Evolutionary conservation across 2,797 vertebrate genomes (phyloP).

Genomic region (Todus mexicanus): DNA sequence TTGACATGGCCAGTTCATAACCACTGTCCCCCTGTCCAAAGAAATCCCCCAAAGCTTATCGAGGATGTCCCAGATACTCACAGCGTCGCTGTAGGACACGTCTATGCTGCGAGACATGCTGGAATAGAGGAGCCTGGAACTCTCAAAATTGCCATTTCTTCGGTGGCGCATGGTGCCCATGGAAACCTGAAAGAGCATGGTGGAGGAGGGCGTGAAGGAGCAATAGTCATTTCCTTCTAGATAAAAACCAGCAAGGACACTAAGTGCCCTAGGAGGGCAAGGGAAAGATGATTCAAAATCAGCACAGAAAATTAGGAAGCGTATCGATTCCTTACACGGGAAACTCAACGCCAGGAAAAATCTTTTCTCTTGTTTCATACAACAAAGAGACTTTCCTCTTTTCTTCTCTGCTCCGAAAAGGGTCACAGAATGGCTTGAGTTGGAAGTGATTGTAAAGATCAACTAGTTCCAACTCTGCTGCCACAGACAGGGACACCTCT

Average conservation of each 20-base stretch:
- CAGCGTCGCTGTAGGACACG: conserved; percentile 66
- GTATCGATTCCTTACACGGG: background rate
- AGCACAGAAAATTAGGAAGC: background rate
- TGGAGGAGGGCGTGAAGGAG: background rate
- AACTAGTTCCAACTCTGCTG: no score
- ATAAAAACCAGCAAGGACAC: background rate
- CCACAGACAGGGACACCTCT: no score
- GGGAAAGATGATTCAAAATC: background rate
- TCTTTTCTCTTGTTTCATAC: background rate
- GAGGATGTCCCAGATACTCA: conserved; percentile 25
- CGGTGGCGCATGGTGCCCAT: conserved; percentile 65
- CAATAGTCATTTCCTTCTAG: background rate
- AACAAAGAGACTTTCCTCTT: background rate
- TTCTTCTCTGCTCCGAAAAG: background rate
- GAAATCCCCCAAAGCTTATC: background rate
- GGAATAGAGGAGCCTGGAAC: conserved; percentile 71
- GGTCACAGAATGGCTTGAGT: no score
- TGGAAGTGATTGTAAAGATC: no score
- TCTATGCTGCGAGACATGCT: conserved; percentile 75
- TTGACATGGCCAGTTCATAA: no score
- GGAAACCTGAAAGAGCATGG: background rate
- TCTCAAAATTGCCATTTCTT: conserved; percentile 69
- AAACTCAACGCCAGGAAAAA: background rate
- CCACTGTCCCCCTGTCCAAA: background rate
- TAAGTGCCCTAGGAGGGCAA: background rate